These are phyloP conservation scores for Dryomyza anilis DNA, from an alignment of 2,888 invertebrate species.

Conservation along the genomic window DNA sequence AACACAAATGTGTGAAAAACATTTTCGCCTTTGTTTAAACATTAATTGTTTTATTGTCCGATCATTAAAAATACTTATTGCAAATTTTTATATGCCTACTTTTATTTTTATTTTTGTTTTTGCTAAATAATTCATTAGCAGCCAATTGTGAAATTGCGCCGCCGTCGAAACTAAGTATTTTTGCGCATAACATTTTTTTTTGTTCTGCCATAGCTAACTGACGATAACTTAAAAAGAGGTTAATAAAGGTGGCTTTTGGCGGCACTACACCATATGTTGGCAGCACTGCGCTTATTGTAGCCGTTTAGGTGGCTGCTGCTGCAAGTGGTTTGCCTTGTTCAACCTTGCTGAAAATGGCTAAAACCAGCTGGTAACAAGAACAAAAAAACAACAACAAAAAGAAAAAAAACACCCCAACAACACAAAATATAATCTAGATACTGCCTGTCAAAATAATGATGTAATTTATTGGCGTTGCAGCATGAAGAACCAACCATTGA, in stretches of 20 bases:
- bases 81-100: too few relatives aligned
- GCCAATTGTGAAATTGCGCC: too few relatives aligned
- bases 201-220: too few relatives aligned
- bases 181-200: too few relatives aligned
- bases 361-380: neutral
- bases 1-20: too few relatives aligned
- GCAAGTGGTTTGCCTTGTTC: slow-evolving; percentile 31
- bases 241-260: neutral
- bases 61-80: too few relatives aligned
- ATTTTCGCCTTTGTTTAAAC: too few relatives aligned
- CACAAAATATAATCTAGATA: neutral
- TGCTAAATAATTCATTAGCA: too few relatives aligned
- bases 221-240: neutral
- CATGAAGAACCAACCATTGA: neutral
- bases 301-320: neutral
- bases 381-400: neutral
- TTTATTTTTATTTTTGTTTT: too few relatives aligned
- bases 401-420: neutral
- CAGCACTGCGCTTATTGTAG: neutral
- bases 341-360: slow-evolving; percentile 27
- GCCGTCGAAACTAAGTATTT: too few relatives aligned
- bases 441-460: slow-evolving; percentile 11
- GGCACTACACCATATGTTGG: neutral
- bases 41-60: too few relatives aligned
- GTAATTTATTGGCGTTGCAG: slow-evolving; percentile 11